Conservation (phyloP, 2,113 vertebrate species). For the Siniperca knerii region DNA sequence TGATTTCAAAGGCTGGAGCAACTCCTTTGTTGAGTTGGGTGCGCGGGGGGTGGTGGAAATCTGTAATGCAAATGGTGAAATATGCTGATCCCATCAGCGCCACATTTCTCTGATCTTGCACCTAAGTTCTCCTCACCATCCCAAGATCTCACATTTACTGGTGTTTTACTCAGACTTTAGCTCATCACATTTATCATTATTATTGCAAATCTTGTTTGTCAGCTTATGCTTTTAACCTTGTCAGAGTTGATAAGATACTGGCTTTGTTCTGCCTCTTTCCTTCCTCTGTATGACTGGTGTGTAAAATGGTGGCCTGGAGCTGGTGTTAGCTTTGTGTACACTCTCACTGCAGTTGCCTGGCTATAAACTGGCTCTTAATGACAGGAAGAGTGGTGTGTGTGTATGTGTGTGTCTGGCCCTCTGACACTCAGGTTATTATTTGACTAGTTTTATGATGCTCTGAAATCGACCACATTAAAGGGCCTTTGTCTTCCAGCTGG, state of each 20-base stretch:
- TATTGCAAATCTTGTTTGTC: slow-evolving; percentile 27
- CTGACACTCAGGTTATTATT: slow-evolving; percentile 82
- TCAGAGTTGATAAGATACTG: slow-evolving; percentile 66
- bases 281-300: slow-evolving; percentile 63
- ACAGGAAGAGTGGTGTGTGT: slow-evolving; percentile 74
- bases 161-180: slow-evolving; percentile 3
- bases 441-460: slow-evolving; percentile 83
- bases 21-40: slow-evolving; percentile 59
- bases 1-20: slow-evolving; percentile 65
- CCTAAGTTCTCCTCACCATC: slow-evolving; percentile 4
- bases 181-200: slow-evolving; percentile 47
- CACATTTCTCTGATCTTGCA: slow-evolving; percentile 47
- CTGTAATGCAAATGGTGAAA: slow-evolving; percentile 64
- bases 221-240: slow-evolving; percentile 67
- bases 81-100: slow-evolving; percentile 35
- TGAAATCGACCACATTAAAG: slow-evolving; percentile 79
- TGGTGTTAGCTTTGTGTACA: slow-evolving; percentile 75
- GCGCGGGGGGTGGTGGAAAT: neutral
- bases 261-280: slow-evolving; percentile 42
- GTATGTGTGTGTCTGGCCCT: slow-evolving; percentile 45
- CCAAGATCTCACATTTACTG: neutral
- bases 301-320: slow-evolving; percentile 67
- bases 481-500: slow-evolving; percentile 73
- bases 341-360: slow-evolving; percentile 79
- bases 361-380: slow-evolving; percentile 83